Evolutionary conservation across 2,113 vertebrate genomes (phyloP), one percentile per base, ranked within the genome.

Genomic region (Chloebia gouldiae): DNA sequence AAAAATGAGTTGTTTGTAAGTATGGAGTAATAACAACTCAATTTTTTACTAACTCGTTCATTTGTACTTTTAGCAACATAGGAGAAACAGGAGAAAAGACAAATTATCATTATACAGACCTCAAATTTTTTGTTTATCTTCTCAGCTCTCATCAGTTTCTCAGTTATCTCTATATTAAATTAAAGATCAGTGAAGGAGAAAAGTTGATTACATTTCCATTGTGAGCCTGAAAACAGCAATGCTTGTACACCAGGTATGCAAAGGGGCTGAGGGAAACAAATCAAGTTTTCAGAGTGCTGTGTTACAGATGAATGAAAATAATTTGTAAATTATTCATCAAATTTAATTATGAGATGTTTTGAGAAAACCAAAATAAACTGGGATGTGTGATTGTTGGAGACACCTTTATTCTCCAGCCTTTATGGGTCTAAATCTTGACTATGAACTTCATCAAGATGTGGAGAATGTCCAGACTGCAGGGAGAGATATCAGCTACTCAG

Each of bases 111-210:
- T 60, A n/a, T 2, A 11, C 12, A 61, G 50, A 66, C 21, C 79
- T 84, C 25, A 56, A 14, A 47, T 56, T 75, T 57, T 35, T 53
- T 77, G 56, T 59, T 89, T 63, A 35, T 81, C 33, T 64, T 64
- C 35, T 57, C 33, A 15, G n/a, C 40, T 85, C 87, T 80, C 82
- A 89, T 79, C 81, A 73, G 56, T 87, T 83, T 70, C 75, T 37
- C 42, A 27, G 30, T 90, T 92, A 82, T 86, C 64, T 88, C 50
- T 89, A 15, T 89, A 76, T 93, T 86, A 88, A 92, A 91, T 95
- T 86, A 75, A 92, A 84, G 69, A 93, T 68, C 90, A 94, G 78
- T 69, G 77, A 73, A 93, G 93, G 70, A 79, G 93, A 90, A 96
- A 90, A 77, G 85, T 70, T 83, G 75, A 65, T 96, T 82, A 44